These are phyloP conservation scores for Sylvia atricapilla DNA, from an alignment of 2,113 vertebrate species.

Conservation along the genomic window DNA sequence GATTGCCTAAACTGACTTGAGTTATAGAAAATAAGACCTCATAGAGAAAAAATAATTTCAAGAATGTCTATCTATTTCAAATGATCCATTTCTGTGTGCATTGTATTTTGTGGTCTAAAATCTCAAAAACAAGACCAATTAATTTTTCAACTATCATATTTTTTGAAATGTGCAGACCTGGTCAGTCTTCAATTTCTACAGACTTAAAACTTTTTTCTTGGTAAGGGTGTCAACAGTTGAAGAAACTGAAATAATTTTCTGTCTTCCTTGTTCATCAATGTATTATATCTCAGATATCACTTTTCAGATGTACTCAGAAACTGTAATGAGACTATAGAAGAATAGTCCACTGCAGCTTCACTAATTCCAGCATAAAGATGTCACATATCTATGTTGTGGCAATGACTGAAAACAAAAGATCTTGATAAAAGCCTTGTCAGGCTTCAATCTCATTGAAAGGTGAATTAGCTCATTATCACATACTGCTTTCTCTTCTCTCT, in stretches of 20 bases:
- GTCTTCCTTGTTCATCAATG: neutral
- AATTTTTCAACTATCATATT: neutral
- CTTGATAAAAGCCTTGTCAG: neutral
- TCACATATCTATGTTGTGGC: neutral
- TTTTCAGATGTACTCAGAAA: neutral
- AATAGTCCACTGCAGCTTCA: neutral
- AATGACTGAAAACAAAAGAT: neutral
- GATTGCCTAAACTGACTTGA: neutral
- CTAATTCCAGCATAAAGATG: neutral
- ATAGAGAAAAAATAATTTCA: neutral
- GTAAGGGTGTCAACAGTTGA: neutral
- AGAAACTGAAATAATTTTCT: neutral
- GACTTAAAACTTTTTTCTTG: neutral
- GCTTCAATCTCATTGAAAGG: neutral
- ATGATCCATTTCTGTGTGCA: neutral
- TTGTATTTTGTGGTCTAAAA: neutral
- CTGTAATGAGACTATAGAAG: neutral
- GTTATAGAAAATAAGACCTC: neutral
- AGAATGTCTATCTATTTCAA: neutral
- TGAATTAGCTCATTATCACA: neutral
- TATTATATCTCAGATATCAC: neutral
- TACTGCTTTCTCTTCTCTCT: neutral
- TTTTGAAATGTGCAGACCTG: neutral
- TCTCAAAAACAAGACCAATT: neutral
- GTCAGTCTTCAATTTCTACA: neutral